phyloP scores from a whole-genome alignment of 2,888 invertebrate species.

The Toxonevra muliebris region DNA sequence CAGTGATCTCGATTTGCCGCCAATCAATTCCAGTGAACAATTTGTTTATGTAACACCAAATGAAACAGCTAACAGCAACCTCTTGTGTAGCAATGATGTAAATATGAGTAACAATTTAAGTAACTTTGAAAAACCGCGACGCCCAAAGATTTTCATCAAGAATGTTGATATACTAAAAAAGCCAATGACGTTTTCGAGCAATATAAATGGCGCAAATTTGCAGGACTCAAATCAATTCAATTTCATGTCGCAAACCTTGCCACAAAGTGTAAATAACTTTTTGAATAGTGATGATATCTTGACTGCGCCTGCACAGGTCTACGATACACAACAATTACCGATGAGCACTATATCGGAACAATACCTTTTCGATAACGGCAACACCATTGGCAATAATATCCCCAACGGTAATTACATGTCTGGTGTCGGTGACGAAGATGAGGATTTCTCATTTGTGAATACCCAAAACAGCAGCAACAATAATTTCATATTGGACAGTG shows the following conservation, averaged over 20 bases:
- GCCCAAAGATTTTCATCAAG: conserved; percentile 64
- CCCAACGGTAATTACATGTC: conserved; percentile 22
- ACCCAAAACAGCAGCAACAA: conserved; percentile 16
- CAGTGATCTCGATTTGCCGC: conserved; percentile 27
- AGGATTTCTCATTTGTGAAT: conserved; percentile 11
- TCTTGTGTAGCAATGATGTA: not conserved
- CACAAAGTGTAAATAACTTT: conserved; percentile 23
- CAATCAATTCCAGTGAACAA: not conserved
- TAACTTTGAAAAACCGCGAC: conserved; percentile 49
- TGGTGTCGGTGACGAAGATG: conserved; percentile 21
- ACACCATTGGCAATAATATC: conserved; percentile 12
- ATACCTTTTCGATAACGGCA: conserved; percentile 26
- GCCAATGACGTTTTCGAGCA: conserved; percentile 54
- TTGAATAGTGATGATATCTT: conserved; percentile 26
- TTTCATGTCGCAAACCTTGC: conserved; percentile 36
- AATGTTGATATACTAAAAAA: conserved; percentile 63
- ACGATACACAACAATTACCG: conserved; percentile 35
- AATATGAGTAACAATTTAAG: conserved; percentile 19
- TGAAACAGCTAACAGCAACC: too few species aligned
- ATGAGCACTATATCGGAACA: conserved; percentile 27
- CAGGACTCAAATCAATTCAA: conserved; percentile 32
- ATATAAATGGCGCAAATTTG: conserved; percentile 38
- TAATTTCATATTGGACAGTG: conserved; percentile 36
- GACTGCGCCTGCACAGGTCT: conserved; percentile 32
- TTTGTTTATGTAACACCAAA: too few species aligned